Evolutionary conservation across 2,797 vertebrate species (phyloP), one percentile per base, ranked within the genome.

Genomic region (Eulemur albifrons): DNA sequence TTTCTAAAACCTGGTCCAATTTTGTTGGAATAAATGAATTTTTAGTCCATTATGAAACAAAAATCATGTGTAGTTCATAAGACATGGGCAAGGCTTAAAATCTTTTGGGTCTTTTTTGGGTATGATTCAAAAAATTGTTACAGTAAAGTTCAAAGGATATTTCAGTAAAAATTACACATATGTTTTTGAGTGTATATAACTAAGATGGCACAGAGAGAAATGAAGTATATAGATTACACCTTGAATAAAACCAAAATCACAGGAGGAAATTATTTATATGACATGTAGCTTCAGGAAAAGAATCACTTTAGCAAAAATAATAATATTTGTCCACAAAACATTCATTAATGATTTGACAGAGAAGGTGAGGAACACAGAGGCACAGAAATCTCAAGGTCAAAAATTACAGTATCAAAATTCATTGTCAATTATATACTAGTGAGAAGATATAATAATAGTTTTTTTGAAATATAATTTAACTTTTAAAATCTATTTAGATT

Each of bases 1-100:
- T 98, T 98, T 98, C 83, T 95, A 82, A 97, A 72, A 94, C 83
- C 10, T 65, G 25, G 32, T 75, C 97, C 95, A 98, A 95, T 61
- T 97, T 86, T 94, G 35, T 91, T 91, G 69, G 50, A 89, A 93
- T 69, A 94, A 96, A 97, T 93, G 67, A 1, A 88, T 90, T 97
- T 97, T 97, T 88, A 70, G 59, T 54, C 79, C 89, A 93, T 93
- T 95, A 95, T 1, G 4, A 93, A 98, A 96, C 73, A n/a, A 90
- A 95, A 96, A 48, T 95, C 88, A 91, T 15, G 63, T 92, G 90
- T 76, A 94, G 52, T n/a, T 35, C 87, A 91, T 96, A 95, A 96
- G 15, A 90, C 35, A 94, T 73, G 50, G 57, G 57, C 77, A 97
- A 96, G 82, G 12, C 93, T 98, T 84, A 97, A 76, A 80, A 75